Evolutionary conservation across 2,113 vertebrate genomes (phyloP), one percentile per base, ranked within the genome.

Genomic region (Gasterosteus nipponicus): DNA sequence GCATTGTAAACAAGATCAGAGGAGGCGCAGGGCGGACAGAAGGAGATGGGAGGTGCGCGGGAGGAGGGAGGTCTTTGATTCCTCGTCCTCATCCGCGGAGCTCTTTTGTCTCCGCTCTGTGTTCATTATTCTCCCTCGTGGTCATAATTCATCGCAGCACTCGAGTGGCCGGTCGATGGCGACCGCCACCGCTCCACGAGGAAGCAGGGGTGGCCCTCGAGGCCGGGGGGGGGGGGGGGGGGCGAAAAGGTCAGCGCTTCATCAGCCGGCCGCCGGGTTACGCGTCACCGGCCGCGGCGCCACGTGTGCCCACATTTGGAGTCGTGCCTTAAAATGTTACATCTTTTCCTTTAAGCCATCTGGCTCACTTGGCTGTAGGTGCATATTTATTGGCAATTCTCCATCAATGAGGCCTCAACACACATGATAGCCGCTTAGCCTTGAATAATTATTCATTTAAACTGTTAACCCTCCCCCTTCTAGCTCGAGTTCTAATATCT

Each of bases 241-340:
- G 22, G 22, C 22, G 22, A 26, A 92, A 92, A 93, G 91, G 91
- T 92, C 90, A 89, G 73, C 9, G 73, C 75, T 86, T 89, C 78
- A 89, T 91, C 87, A 87, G 82, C 89, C 89, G 86, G 73, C 86
- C 84, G 84, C 86, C 85, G 84, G 64, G 71, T 62, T 79, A 83
- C 78, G 87, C 86, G 74, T 83, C 77, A 62, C 76, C 81, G 84
- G 83, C 69, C 76, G 26, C 60, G 31, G 62, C 60, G 74, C 57
- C 41, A 1, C 63, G 16, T 19, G 57, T 56, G 44, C 35, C 60
- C 60, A 65, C 62, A 54, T 72, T 41, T 44, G 14, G 58, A 18
- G 59, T 0, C 46, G 22, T 61, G 38, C 47, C 66, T 69, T 56
- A 19, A 69, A 77, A 75, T 44, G 14, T 51, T 10, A 58, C 51